Conservation (phyloP, 2,888 invertebrate genomes). For the Siphonodentalium dalli region DNA sequence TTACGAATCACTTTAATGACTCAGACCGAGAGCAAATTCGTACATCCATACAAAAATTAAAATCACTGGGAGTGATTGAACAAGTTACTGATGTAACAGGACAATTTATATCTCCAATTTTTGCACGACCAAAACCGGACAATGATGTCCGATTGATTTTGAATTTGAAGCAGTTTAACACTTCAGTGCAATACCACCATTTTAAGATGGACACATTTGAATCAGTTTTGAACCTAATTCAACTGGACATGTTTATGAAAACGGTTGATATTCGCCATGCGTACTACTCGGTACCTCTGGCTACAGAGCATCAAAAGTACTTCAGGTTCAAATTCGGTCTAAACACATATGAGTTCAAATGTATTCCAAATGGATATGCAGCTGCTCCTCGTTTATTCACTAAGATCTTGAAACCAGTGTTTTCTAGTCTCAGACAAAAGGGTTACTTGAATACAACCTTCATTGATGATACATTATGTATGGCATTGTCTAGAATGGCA, state of each 20-base stretch:
- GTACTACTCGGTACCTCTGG: conserved; percentile 21
- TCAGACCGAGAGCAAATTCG: conserved; percentile 2
- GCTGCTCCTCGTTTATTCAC: conserved; percentile 23
- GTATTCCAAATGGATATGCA: conserved; percentile 21
- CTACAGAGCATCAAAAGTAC: conserved; percentile 16
- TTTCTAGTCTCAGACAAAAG: conserved; percentile 14
- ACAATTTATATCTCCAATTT: conserved; percentile 14
- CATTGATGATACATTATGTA: conserved; percentile 33
- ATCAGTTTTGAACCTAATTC: conserved; percentile 4
- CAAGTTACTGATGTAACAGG: not conserved
- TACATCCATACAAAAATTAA: conserved; percentile 13
- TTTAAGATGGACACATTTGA: conserved; percentile 24
- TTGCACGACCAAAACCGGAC: conserved; percentile 15
- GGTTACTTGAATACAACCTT: conserved; percentile 16
- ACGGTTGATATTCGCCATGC: conserved; percentile 22
- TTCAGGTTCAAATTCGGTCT: conserved; percentile 22
- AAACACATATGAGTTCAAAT: conserved; percentile 21
- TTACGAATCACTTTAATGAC: conserved; percentile 6
- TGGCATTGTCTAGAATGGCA: no score
- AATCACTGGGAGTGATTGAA: conserved; percentile 2
- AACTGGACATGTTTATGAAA: conserved; percentile 4
- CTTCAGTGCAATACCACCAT: conserved; percentile 8
- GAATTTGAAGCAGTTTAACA: conserved; percentile 17
- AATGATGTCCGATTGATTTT: conserved; percentile 17
- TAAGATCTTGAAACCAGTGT: conserved; percentile 27